Evolutionary conservation across 2,797 vertebrate species (phyloP).

Genomic region (Ctenopoma kingsleyae): DNA sequence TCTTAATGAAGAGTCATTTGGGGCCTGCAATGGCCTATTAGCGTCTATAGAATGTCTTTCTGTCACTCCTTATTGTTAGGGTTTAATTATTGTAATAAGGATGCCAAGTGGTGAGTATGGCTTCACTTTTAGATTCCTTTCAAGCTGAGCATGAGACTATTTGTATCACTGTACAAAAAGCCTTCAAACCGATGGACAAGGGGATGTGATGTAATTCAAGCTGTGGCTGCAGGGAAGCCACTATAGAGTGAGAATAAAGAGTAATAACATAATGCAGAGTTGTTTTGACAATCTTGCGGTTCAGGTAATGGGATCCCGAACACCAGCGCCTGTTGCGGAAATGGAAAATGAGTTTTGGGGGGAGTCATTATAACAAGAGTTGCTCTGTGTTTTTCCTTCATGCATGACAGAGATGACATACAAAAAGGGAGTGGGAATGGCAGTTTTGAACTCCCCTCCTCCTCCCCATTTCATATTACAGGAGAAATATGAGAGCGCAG

Average conservation of each 20-base stretch:
- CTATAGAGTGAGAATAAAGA: conserved; percentile 22
- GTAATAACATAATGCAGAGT: conserved; percentile 37
- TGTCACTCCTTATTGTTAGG: conserved; percentile 6
- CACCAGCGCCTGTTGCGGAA: conserved; percentile 42
- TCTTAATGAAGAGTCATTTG: not conserved
- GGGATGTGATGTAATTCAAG: conserved; percentile 40
- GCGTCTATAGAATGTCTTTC: not conserved
- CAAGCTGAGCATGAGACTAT: not conserved
- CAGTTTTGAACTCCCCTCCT: conserved; percentile 6
- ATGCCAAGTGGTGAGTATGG: not conserved
- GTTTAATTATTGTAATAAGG: conserved; percentile 36
- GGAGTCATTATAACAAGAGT: conserved; percentile 61
- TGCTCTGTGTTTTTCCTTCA: conserved; percentile 63
- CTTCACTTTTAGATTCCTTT: conserved; percentile 13
- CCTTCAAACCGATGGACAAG: conserved; percentile 7
- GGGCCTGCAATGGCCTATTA: not conserved
- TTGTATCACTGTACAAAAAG: conserved; percentile 8
- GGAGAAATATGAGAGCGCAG: conserved; percentile 62
- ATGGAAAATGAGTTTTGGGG: conserved; percentile 57
- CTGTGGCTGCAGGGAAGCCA: conserved; percentile 22
- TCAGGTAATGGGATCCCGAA: conserved; percentile 49
- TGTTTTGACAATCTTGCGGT: conserved; percentile 44
- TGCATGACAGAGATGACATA: conserved; percentile 65
- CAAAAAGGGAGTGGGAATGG: conserved; percentile 65
- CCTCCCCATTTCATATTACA: conserved; percentile 58